phyloP scores from a whole-genome alignment of 2,888 invertebrate genomes.

The Bombylius discolor region DNA sequence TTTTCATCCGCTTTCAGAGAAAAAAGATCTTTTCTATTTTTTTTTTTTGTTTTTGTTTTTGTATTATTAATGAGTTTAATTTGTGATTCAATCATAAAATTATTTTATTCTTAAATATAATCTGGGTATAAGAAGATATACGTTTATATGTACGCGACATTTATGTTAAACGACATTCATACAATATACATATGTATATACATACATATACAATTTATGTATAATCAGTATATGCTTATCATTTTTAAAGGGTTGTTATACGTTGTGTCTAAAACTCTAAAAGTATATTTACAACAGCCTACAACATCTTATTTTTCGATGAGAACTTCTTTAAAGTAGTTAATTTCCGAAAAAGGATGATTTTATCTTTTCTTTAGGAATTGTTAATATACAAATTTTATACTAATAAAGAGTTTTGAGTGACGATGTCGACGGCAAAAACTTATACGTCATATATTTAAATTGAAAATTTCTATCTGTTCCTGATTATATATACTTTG shows the following conservation, averaged over 20 bases:
- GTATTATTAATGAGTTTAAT: constrained; percentile 2
- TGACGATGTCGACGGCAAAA: too few relatives aligned
- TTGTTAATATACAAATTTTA: background rate
- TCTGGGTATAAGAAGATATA: too few relatives aligned
- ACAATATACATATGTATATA: too few relatives aligned
- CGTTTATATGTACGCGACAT: too few relatives aligned
- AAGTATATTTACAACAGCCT: background rate
- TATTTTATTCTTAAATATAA: constrained; percentile 1
- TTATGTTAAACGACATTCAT: too few relatives aligned
- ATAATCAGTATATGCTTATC: background rate
- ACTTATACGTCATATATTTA: too few relatives aligned
- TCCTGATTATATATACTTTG: too few relatives aligned
- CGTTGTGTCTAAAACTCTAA: background rate
- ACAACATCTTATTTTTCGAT: background rate
- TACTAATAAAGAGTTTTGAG: too few relatives aligned
- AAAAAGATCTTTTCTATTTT: too few relatives aligned
- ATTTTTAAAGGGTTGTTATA: background rate
- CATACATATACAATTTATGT: background rate
- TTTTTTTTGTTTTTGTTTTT: too few relatives aligned
- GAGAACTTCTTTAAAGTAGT: constrained; percentile 1
- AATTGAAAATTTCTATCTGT: too few relatives aligned
- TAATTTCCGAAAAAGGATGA: constrained; percentile 5
- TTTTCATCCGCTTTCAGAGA: too few relatives aligned
- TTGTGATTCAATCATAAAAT: constrained; percentile 6
- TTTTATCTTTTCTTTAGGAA: background rate